Evolutionary conservation across 2,113 vertebrate genomes (phyloP).

Genomic region (Anarrhichthys ocellatus): DNA sequence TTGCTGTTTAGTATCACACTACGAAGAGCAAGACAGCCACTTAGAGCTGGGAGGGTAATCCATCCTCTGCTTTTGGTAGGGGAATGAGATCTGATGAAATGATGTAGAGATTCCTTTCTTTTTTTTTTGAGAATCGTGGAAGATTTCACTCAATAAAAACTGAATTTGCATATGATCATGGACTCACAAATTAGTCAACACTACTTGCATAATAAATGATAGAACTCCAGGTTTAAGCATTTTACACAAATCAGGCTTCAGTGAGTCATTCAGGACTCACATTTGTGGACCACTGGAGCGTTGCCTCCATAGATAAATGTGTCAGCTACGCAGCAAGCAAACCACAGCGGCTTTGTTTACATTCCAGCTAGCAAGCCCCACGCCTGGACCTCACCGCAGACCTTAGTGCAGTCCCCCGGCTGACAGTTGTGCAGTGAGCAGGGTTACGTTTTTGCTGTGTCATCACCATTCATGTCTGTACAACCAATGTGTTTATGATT

Average conservation of each 20-base stretch:
- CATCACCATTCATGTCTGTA: background rate
- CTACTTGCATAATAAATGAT: background rate
- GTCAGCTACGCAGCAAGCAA: background rate
- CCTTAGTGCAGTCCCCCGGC: background rate
- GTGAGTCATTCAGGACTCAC: background rate
- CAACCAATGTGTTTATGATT: background rate
- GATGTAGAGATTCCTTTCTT: no score
- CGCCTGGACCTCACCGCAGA: background rate
- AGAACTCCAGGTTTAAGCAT: background rate
- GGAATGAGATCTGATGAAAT: no score
- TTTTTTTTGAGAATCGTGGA: no score
- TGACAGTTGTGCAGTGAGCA: background rate
- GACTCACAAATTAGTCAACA: background rate
- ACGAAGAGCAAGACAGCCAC: background rate
- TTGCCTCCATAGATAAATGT: background rate
- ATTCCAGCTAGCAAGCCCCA: background rate
- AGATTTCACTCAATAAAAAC: background rate
- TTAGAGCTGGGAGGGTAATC: background rate
- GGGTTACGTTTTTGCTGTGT: background rate
- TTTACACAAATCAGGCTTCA: background rate
- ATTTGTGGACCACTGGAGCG: background rate
- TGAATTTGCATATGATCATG: background rate
- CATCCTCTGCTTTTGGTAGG: background rate
- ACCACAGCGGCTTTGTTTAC: background rate
- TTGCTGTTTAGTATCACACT: slow-evolving; percentile 8